phyloP scores from a whole-genome alignment of 2,888 invertebrate genomes.

The Drosophila quinaria region DNA sequence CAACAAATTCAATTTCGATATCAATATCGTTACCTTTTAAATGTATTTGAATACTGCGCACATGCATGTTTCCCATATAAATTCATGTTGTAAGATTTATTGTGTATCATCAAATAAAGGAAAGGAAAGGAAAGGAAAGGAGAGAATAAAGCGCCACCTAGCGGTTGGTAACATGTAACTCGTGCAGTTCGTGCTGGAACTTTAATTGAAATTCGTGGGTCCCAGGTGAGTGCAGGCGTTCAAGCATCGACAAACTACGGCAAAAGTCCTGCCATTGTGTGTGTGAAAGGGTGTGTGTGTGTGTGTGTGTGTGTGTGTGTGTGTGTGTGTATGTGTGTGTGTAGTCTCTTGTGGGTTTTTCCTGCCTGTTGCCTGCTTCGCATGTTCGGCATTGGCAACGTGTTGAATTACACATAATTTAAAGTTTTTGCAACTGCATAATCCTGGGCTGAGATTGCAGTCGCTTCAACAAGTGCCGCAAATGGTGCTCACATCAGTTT shows the following conservation, averaged over 20 bases:
- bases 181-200: slow-evolving; percentile 57
- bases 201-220: slow-evolving; percentile 80
- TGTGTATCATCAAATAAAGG: slow-evolving; percentile 67
- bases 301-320: slow-evolving; percentile 2
- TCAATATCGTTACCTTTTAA: too few relatives aligned
- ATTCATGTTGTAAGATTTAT: slow-evolving; percentile 61
- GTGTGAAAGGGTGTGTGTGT: neutral
- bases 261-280: slow-evolving; percentile 26
- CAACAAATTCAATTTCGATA: too few relatives aligned
- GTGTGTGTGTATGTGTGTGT: slow-evolving; percentile 1
- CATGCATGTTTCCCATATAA: neutral
- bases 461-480: slow-evolving; percentile 71
- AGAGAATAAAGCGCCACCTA: slow-evolving; percentile 37
- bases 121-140: slow-evolving; percentile 21
- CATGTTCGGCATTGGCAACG: slow-evolving; percentile 52
- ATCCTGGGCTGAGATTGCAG: slow-evolving; percentile 62
- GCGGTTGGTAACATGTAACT: slow-evolving; percentile 35
- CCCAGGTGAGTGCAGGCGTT: slow-evolving; percentile 61
- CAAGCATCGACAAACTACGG: slow-evolving; percentile 44
- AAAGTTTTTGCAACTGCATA: slow-evolving; percentile 73
- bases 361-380: slow-evolving; percentile 50
- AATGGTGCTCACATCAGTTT: slow-evolving; percentile 34
- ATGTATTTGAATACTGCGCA: too few relatives aligned
- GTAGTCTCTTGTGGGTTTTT: slow-evolving; percentile 9
- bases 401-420: slow-evolving; percentile 80